Percentiles rank a stretch among this genome's conserved stretches.
Evolutionary conservation across 2,797 vertebrate genomes (phyloP).

Genomic region (Trematomus bernacchii): DNA sequence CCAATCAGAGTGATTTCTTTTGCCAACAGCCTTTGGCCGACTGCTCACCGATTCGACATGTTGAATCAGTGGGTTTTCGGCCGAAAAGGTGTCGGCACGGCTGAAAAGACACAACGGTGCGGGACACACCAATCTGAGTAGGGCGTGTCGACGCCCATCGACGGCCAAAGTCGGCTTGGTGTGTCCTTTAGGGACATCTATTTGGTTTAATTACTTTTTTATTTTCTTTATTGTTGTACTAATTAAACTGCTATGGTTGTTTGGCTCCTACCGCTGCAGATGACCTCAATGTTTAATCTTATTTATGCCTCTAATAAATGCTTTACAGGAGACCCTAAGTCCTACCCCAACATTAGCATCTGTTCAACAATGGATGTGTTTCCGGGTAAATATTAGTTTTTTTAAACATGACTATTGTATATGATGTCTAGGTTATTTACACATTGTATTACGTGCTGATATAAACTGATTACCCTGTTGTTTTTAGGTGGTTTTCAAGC

Average conservation of each 20-base stretch:
- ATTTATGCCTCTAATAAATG: slow-evolving; percentile 24
- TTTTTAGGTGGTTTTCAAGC: neutral
- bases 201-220: too few relatives aligned
- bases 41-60: too few relatives aligned
- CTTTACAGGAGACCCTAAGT: neutral
- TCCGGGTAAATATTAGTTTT: slow-evolving; percentile 1
- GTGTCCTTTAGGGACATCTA: too few relatives aligned
- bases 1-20: too few relatives aligned
- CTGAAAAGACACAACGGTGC: too few relatives aligned
- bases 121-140: too few relatives aligned
- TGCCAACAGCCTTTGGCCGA: too few relatives aligned
- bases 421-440: neutral
- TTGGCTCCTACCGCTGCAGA: neutral
- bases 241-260: neutral
- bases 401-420: neutral
- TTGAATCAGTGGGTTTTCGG: too few relatives aligned
- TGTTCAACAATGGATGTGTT: neutral
- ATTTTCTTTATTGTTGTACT: neutral
- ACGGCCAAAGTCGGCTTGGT: too few relatives aligned
- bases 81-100: too few relatives aligned
- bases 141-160: too few relatives aligned
- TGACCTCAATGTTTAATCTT: neutral
- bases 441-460: slow-evolving; percentile 19
- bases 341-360: neutral
- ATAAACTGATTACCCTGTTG: neutral